Base-by-base conservation (phyloP, 2,113 vertebrate genomes). In the Fregata magnificens region DNA sequence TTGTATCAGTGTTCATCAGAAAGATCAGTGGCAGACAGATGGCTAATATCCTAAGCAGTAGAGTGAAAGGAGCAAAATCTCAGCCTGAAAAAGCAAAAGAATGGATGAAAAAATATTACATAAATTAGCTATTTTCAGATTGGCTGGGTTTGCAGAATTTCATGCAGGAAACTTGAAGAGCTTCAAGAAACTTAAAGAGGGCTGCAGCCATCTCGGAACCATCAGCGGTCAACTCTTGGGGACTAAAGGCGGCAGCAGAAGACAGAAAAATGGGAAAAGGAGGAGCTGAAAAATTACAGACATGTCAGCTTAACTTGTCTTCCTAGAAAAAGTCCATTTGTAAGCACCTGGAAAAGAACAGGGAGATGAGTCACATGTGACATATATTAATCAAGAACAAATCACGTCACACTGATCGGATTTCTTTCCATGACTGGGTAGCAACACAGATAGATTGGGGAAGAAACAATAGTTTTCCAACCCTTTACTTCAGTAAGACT, bases 311-410 rank as follows among this genome's bases (percentile, higher is more conserved):
- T 84, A 86, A 89, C 4, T 28, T 47, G 16, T 72, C 66, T 88
- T 77, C 58, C 79, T 63, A 92, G 66, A 80, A 82, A 76, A 85
- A 61, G 40, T 47, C 44, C 13, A 31, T 80, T 82, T 88, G 49
- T 88, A 90, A 93, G 67, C 16, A 88, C 49, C 67, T 88, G 55
- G 88, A 80, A 93, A 88, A 90, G 74, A 96, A 62, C 69, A 67
- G 18, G 86, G 44, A 85, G 56, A 59, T 76, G 61, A 93, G 44
- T 92, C 70, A 79, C 40, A 52, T 3, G 17, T 59, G n/a, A 65
- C 0, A 0, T 32, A 18, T 12, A 82, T 67, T 76, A 76, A 82
- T 42, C 53, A 83, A 86, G 74, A 92, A 88, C 44, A 92, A 82
- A 62, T 67, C 29, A 87, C 26, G 62, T 58, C 62, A 85, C 80